Conservation (phyloP, 2,113 vertebrate genomes). For the Phoenicopterus ruber region DNA sequence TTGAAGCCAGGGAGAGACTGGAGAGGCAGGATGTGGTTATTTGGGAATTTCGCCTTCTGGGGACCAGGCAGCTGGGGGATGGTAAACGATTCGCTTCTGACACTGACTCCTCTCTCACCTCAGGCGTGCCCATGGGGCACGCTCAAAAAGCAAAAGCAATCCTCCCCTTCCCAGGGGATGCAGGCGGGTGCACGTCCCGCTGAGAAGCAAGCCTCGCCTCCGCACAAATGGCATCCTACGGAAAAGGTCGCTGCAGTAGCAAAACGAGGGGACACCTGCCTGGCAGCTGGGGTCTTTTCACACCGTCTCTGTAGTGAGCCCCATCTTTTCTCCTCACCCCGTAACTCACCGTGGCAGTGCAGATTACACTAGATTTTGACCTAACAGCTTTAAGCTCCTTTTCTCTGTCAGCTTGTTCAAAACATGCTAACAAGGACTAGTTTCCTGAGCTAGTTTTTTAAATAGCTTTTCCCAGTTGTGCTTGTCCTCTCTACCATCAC, state of each 20-base stretch:
- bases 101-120: background rate
- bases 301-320: accelerated
- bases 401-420: background rate
- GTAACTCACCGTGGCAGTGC: background rate
- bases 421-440: background rate
- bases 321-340: background rate
- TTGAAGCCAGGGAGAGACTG: background rate
- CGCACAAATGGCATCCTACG: accelerated
- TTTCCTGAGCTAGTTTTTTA: background rate
- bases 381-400: background rate
- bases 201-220: background rate
- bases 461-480: background rate
- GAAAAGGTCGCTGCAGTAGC: background rate
- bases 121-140: background rate
- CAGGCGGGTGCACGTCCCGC: accelerated
- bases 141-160: background rate
- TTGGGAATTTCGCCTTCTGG: background rate
- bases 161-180: background rate
- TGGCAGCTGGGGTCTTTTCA: background rate
- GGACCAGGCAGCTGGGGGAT: background rate
- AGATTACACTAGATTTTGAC: background rate
- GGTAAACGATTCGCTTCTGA: background rate
- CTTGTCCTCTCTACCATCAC: background rate
- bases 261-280: background rate
- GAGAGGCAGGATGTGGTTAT: background rate